These are phyloP conservation scores for Silurus glanis DNA, from an alignment of 2,113 vertebrate genomes.

Conservation along the genomic window DNA sequence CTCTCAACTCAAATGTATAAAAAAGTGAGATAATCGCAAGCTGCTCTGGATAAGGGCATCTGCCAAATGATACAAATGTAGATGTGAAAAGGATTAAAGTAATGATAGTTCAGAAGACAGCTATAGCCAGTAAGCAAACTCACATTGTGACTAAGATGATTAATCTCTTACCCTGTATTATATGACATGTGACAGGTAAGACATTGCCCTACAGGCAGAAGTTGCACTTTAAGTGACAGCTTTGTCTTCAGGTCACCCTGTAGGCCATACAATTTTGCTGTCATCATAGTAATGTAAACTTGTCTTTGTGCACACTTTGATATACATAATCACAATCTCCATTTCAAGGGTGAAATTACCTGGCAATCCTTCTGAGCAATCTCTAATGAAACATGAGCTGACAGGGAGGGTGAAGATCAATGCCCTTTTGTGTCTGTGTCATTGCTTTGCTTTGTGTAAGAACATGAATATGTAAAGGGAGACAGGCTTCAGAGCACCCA, in stretches of 20 bases:
- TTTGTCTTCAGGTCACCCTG: conserved; percentile 13
- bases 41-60: too few relatives aligned
- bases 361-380: neutral
- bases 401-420: conserved; percentile 1
- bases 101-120: conserved; percentile 15
- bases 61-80: too few relatives aligned
- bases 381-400: neutral
- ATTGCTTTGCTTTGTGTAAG: neutral
- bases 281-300: neutral
- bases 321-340: neutral
- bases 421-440: conserved; percentile 5
- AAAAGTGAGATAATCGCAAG: too few relatives aligned
- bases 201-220: neutral
- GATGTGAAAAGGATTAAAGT: neutral
- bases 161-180: neutral
- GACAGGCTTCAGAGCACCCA: neutral
- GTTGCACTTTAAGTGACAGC: neutral
- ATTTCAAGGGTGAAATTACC: conserved; percentile 17
- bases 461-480: neutral
- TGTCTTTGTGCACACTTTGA: conserved; percentile 1
- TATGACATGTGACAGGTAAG: neutral
- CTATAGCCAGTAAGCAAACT: conserved; percentile 2
- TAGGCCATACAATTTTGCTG: neutral
- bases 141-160: neutral
- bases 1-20: too few relatives aligned